Evolutionary conservation across 2,113 vertebrate species (phyloP), one percentile per base, ranked within the genome.

Genomic region (Limnothrissa miodon): DNA sequence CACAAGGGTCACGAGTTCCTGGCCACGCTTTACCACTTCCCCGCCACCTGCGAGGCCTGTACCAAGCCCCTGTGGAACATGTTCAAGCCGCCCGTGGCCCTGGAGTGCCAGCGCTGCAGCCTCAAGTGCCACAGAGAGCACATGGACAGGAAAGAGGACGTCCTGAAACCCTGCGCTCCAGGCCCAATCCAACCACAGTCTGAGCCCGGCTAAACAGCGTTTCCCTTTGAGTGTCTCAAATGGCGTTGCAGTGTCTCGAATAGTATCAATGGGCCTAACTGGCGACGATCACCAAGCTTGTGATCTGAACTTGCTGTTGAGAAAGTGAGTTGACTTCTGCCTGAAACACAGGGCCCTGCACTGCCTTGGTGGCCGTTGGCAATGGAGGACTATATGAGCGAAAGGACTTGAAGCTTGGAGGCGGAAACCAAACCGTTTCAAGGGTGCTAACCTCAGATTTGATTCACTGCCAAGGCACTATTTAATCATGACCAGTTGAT

Each of bases 1-100:
- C 96, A 97, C 93, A 97, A 97, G 90, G 96, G 96, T 90, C 96
- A 97, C 83, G 96, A 97, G 85, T 97, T 97, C 87, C 95, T 97
- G 86, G 96, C 96, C 53, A 97, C 95, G 66, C 93, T 97, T 74
- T 97, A 96, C 91, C 96, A 97, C 87, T 97, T 97, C 83, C 96
- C 96, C 79, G 96, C 96, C 84, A 95, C 94, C 91, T 97, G 96
- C 88, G 96, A 97, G 88, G 96, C 96, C 80, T 97, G 96, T 83
- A 95, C 96, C 93, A 97, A 97, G 88, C 96, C 96, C 0, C 82
- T 97, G 85, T 97, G 96, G 96, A 95, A 96, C 81, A 95, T 97
- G 96, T 96, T 97, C 88, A 97, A 97, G 85, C 96, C 96, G 51
- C 96, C 96, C 74, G 91, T 96, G 87, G 96, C 96, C 39, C 88